Conservation (phyloP, 2,888 invertebrate genomes). For the Mycalesis mineus region DNA sequence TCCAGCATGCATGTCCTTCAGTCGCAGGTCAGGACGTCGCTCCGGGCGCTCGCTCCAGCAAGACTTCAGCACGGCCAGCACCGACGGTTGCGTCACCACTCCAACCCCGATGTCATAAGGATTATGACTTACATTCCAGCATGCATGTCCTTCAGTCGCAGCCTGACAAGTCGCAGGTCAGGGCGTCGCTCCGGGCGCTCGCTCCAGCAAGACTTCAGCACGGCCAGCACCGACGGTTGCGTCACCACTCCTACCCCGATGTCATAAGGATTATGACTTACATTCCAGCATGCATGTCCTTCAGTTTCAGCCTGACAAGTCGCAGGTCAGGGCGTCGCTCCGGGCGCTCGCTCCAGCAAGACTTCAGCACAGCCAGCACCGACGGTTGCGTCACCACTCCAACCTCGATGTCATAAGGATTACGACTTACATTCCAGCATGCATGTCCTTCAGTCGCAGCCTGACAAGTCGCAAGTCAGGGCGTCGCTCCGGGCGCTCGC, state of each 20-base stretch:
- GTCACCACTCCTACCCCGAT: slow-evolving; percentile 82
- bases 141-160: slow-evolving; percentile 89
- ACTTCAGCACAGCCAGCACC: slow-evolving; percentile 46
- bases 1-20: slow-evolving; percentile 89
- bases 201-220: slow-evolving; percentile 88
- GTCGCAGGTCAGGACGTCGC: slow-evolving; percentile 85
- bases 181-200: slow-evolving; percentile 88
- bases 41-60: slow-evolving; percentile 92
- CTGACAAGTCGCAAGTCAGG: slow-evolving; percentile 89
- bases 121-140: slow-evolving; percentile 78
- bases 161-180: slow-evolving; percentile 85
- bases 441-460: slow-evolving; percentile 88
- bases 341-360: slow-evolving; percentile 90
- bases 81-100: slow-evolving; percentile 85
- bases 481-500: slow-evolving; percentile 85
- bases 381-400: not conserved
- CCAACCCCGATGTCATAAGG: slow-evolving; percentile 48
- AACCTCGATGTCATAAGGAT: not conserved
- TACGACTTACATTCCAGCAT: slow-evolving; percentile 80
- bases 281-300: slow-evolving; percentile 88
- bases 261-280: too few species aligned
- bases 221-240: slow-evolving; percentile 85
- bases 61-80: slow-evolving; percentile 84
- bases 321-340: slow-evolving; percentile 88
- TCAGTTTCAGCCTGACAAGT: slow-evolving; percentile 84